Percentiles rank a stretch among this genome's conserved stretches.
Evolutionary conservation across 2,113 vertebrate genomes (phyloP).

Genomic region (Trichechus manatus): DNA sequence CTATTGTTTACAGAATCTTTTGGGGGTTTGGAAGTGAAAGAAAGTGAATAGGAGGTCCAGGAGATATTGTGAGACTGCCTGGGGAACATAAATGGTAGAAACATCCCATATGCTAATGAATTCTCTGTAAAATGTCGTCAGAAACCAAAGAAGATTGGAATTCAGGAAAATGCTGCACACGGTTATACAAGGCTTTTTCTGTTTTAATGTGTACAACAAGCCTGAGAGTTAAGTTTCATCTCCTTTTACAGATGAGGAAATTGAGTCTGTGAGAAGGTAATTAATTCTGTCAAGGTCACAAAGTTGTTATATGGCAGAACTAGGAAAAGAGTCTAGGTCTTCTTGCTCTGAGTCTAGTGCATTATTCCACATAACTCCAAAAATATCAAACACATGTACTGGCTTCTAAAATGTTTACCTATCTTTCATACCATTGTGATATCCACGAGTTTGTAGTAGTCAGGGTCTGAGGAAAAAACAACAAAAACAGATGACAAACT

Average conservation of each 20-base stretch:
- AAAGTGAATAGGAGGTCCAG: not conserved
- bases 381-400: not conserved
- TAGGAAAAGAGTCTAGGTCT: not conserved
- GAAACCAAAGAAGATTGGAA: not conserved
- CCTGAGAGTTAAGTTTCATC: not conserved
- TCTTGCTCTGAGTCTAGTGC: not conserved
- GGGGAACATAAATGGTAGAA: not conserved
- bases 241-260: not conserved
- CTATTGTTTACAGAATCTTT: not conserved
- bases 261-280: not conserved
- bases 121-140: not conserved
- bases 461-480: not conserved
- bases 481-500: not conserved
- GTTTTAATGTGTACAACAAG: not conserved
- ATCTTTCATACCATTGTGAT: not conserved
- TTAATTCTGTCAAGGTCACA: not conserved
- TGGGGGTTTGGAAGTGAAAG: not conserved
- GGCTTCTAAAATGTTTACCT: not conserved
- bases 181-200: not conserved
- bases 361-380: not conserved
- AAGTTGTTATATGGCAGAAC: not conserved
- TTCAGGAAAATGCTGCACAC: not conserved
- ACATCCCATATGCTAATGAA: not conserved
- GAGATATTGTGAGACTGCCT: not conserved
- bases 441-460: accelerated